Base-by-base conservation (phyloP, 64 coral and sea anemone species). In the Montipora foliosa region DNA sequence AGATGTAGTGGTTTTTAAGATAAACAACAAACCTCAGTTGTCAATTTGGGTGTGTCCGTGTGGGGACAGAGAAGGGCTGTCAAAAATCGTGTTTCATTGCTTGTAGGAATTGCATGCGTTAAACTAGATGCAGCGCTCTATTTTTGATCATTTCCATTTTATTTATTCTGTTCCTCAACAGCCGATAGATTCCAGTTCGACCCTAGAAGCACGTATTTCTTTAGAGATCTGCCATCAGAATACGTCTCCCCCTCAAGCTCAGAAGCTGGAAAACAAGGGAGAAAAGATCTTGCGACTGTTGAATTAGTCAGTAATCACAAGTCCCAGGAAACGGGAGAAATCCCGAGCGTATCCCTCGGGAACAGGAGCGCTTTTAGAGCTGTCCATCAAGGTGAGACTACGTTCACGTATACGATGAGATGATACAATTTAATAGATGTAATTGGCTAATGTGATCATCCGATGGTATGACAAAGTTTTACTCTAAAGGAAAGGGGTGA, bases 301-400 rank as follows among this genome's bases (percentile, higher is more conserved):
- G 80, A 82, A 25, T 24, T 72, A 44, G 66, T 44, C 14, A 71
- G 46, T 70, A 66, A 22, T 47, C 82, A 69, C 71, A 62, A 64
- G 7, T 17, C 44, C 17, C 44, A 49, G 45, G 82, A 86, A 13
- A 10, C 47, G 8, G 60, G 64, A 11, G 82, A 64, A 86, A 49
- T 64, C 19, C 45, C 44, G 2, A 44, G 82, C 14, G 60, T 44
- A 69, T 14, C 64, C 6, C 61, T 73, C 46, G 93, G 77, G 4
- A 78, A 58, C 47, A 90, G 93, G 50, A 95, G 93, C 58, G 93
- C 93, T 95, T 95, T 95, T 52, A 95, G 79, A 73, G 84, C 93
- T 16, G 88, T 95, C 14, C 89, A 85, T 67, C 88, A 95, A 90
- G 93, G 93, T 95, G 77, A 49, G 67, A 66, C 4, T 5, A 5